Evolutionary conservation across 2,113 vertebrate genomes (phyloP).

Genomic region (Corythornis vintsioides): DNA sequence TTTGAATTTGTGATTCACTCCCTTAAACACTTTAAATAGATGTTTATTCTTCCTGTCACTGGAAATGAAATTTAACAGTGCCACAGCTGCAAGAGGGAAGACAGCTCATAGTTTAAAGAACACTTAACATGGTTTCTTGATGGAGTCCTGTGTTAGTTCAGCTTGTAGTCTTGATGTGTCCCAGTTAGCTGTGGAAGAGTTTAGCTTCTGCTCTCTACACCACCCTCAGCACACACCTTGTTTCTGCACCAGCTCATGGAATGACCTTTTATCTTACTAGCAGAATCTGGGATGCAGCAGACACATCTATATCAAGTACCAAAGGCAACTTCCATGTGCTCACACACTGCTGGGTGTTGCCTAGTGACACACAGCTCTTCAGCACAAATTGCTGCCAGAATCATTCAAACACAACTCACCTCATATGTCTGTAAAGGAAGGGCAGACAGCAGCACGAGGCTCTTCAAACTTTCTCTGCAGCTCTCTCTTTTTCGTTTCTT

Average conservation of each 20-base stretch:
- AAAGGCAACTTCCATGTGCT: background rate
- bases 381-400: background rate
- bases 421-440: background rate
- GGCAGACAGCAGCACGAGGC: background rate
- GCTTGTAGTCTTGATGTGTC: background rate
- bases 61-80: background rate
- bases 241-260: background rate
- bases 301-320: background rate
- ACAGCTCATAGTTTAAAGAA: background rate
- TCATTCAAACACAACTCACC: background rate
- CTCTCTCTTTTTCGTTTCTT: background rate
- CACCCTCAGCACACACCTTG: background rate
- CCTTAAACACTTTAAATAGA: background rate
- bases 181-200: conserved; percentile 13
- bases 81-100: background rate
- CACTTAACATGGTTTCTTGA: background rate
- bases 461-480: background rate
- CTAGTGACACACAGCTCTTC: background rate
- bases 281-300: background rate
- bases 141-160: background rate
- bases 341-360: conserved; percentile 15
- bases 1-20: background rate
- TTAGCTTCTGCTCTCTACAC: conserved; percentile 1
- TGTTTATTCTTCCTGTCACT: background rate
- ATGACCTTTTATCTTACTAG: conserved; percentile 37